These are phyloP conservation scores for Anodontia alba DNA, from an alignment of 2,888 invertebrate species.

Conservation along the genomic window DNA sequence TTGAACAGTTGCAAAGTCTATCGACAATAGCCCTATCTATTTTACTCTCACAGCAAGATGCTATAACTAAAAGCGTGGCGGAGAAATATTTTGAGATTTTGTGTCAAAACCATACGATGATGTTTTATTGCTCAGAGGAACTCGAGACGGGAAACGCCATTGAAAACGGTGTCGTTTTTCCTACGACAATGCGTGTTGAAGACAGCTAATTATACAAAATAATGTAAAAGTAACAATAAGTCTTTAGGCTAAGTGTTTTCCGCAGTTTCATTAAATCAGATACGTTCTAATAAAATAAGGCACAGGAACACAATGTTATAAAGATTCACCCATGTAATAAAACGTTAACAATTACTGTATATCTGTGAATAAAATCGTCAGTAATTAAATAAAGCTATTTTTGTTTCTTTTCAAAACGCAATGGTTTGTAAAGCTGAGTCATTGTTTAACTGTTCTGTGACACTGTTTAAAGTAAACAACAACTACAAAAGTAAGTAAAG, in stretches of 20 bases:
- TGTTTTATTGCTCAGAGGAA: slow-evolving; percentile 2
- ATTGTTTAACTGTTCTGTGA: no score
- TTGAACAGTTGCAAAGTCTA: slow-evolving; percentile 15
- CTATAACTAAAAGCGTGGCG: slow-evolving; percentile 16
- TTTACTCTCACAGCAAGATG: slow-evolving; percentile 4
- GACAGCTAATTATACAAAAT: slow-evolving; percentile 11
- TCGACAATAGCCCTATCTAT: slow-evolving; percentile 18
- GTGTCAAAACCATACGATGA: slow-evolving; percentile 8
- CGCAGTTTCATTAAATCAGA: background rate
- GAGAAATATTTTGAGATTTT: slow-evolving; percentile 16
- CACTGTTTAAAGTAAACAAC: no score
- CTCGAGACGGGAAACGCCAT: slow-evolving; percentile 6
- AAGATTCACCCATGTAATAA: no score
- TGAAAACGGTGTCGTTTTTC: slow-evolving; percentile 6
- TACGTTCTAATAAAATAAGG: background rate
- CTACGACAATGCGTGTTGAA: background rate
- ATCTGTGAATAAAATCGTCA: no score
- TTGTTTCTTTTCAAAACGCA: no score
- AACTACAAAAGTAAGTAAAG: no score
- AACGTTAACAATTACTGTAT: no score
- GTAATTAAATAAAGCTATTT: no score
- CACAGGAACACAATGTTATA: no score
- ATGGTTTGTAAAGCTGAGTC: no score
- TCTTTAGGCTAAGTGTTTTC: slow-evolving; percentile 19
- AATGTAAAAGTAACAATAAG: slow-evolving; percentile 6